Percentiles rank a stretch among this genome's conserved stretches.
Evolutionary conservation across 2,888 invertebrate species (phyloP).

Genomic region (Chorisops tibialis): DNA sequence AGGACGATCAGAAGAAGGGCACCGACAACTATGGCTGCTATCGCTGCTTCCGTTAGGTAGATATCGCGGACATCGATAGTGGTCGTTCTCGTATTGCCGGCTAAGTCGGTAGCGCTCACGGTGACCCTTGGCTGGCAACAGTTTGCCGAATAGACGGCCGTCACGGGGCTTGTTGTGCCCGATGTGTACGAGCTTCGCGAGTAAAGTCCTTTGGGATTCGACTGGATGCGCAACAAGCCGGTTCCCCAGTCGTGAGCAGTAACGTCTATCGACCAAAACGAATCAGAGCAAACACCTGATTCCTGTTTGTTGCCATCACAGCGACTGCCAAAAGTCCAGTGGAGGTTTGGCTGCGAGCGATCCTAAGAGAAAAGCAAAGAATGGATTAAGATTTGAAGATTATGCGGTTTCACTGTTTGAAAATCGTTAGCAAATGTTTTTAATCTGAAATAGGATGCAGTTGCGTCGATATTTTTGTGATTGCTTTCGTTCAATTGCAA

Average conservation of each 20-base stretch:
- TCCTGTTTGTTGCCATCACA: slow-evolving; percentile 53
- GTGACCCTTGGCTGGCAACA: slow-evolving; percentile 70
- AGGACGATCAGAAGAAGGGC: slow-evolving; percentile 62
- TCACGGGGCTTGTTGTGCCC: slow-evolving; percentile 65
- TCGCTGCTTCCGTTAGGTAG: slow-evolving; percentile 52
- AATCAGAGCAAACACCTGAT: slow-evolving; percentile 59
- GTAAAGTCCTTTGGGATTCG: slow-evolving; percentile 60
- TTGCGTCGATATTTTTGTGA: too few species aligned
- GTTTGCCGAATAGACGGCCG: slow-evolving; percentile 65
- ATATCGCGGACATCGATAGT: slow-evolving; percentile 60
- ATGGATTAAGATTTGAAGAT: not conserved
- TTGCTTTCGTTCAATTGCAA: too few species aligned
- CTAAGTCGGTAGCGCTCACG: slow-evolving; percentile 65
- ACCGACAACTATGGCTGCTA: slow-evolving; percentile 70
- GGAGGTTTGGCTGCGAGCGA: slow-evolving; percentile 57
- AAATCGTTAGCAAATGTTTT: too few species aligned
- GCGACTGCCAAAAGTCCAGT: slow-evolving; percentile 63
- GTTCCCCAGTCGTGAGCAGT: slow-evolving; percentile 64
- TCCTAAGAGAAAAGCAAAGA: slow-evolving; percentile 49
- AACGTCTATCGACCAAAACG: slow-evolving; percentile 68
- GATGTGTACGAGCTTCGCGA: slow-evolving; percentile 63
- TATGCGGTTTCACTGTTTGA: too few species aligned
- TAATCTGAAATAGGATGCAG: too few species aligned
- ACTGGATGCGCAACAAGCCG: slow-evolving; percentile 61
- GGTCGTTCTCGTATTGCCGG: slow-evolving; percentile 63